These are phyloP conservation scores for Arenaria interpres DNA, from an alignment of 2,113 vertebrate species.

Conservation along the genomic window DNA sequence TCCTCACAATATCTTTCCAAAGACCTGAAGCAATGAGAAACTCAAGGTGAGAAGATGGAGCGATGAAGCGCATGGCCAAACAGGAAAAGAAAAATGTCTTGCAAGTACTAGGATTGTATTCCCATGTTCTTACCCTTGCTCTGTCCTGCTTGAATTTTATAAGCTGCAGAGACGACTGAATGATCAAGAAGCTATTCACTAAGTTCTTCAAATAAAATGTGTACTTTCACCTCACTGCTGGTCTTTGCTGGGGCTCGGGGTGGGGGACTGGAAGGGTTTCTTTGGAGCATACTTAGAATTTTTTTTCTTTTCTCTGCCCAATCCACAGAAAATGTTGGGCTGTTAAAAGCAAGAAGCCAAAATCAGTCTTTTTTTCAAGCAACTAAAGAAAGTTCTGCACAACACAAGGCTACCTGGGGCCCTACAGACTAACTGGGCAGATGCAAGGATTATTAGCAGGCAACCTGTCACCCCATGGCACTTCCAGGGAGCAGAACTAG, in stretches of 20 bases:
- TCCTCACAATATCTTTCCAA: not conserved
- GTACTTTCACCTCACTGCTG: not conserved
- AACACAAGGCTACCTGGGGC: accelerated
- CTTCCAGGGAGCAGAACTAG: not conserved
- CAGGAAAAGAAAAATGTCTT: not conserved
- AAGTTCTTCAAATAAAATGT: not conserved
- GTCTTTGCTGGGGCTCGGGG: not conserved
- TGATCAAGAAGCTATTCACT: not conserved
- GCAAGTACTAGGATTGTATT: not conserved
- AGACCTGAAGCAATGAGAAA: not conserved
- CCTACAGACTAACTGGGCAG: not conserved
- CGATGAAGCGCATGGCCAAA: not conserved
- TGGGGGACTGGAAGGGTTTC: not conserved
- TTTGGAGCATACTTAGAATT: not conserved
- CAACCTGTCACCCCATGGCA: not conserved
- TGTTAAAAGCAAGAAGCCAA: not conserved
- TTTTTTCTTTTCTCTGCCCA: not conserved
- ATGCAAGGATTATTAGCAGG: accelerated
- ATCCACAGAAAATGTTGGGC: not conserved
- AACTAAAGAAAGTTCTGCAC: not conserved
- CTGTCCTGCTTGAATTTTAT: not conserved
- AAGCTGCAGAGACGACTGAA: not conserved
- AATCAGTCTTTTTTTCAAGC: not conserved
- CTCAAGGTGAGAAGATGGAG: not conserved
- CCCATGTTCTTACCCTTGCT: not conserved